These are phyloP conservation scores for Apteryx owenii DNA, from an alignment of 2,113 vertebrate genomes.

Conservation along the genomic window DNA sequence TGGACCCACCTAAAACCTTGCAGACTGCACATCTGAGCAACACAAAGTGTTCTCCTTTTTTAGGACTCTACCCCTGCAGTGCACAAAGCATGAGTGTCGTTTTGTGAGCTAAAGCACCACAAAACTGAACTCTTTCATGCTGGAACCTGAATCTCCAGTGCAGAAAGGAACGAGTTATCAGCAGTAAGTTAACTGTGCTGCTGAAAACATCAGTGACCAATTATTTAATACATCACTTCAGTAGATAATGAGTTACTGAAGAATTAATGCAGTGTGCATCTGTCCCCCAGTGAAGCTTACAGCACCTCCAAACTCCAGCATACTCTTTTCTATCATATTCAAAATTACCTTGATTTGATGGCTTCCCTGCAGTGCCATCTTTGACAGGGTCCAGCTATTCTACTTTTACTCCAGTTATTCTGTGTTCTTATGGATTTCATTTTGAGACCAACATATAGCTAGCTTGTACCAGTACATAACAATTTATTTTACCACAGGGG, in stretches of 20 bases:
- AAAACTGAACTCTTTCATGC: background rate
- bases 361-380: background rate
- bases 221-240: background rate
- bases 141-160: background rate
- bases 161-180: background rate
- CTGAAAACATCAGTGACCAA: background rate
- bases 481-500: background rate
- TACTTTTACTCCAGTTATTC: background rate
- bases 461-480: background rate
- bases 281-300: background rate
- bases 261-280: background rate
- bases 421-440: background rate
- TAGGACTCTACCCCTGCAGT: background rate
- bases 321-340: background rate
- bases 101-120: background rate
- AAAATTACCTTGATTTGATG: background rate
- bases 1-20: background rate
- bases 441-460: conserved; percentile 1
- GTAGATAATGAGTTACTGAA: rapidly evolving
- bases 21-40: background rate
- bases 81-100: background rate
- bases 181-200: background rate
- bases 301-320: background rate
- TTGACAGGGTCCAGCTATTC: background rate
- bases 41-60: background rate